Conservation (phyloP, 1,140 invertebrate genomes). For the Metaphire vulgaris region DNA sequence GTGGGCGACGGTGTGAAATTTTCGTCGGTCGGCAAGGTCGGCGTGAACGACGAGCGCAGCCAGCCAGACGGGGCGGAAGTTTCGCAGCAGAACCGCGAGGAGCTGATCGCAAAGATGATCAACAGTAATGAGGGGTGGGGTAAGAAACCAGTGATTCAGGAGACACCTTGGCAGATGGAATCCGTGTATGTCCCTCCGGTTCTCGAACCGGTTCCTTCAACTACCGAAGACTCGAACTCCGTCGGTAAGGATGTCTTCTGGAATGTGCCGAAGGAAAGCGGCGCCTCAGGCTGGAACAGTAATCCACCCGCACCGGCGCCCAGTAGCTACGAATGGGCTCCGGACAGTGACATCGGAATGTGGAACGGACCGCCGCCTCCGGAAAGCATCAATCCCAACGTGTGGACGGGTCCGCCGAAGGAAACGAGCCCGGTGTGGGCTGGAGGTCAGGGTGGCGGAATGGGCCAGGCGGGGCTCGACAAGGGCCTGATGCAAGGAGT, state of each 20-base stretch:
- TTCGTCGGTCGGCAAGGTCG: neutral
- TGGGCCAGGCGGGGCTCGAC: neutral
- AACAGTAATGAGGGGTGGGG: slow-evolving; percentile 24
- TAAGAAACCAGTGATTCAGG: slow-evolving; percentile 18
- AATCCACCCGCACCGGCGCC: neutral
- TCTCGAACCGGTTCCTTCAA: neutral
- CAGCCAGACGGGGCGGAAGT: slow-evolving; percentile 21
- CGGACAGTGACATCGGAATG: slow-evolving; percentile 9
- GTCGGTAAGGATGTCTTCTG: neutral
- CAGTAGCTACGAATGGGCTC: slow-evolving; percentile 7
- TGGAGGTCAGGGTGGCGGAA: neutral
- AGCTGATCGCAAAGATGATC: slow-evolving; percentile 21
- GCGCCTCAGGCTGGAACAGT: neutral
- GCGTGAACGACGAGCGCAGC: slow-evolving; percentile 6
- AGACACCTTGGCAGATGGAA: slow-evolving; percentile 18
- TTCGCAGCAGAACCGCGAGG: slow-evolving; percentile 18
- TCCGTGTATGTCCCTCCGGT: neutral
- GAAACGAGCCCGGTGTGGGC: slow-evolving; percentile 4
- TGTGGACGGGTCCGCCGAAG: slow-evolving; percentile 12
- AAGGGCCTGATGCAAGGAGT: neutral
- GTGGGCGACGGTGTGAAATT: neutral
- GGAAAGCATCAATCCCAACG: slow-evolving; percentile 10
- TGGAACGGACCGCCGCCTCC: slow-evolving; percentile 14
- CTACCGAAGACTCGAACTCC: neutral
- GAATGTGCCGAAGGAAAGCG: neutral